Evolutionary conservation across 2,797 vertebrate species (phyloP), one percentile per base, ranked within the genome.

Genomic region (Tragelaphus oryx): DNA sequence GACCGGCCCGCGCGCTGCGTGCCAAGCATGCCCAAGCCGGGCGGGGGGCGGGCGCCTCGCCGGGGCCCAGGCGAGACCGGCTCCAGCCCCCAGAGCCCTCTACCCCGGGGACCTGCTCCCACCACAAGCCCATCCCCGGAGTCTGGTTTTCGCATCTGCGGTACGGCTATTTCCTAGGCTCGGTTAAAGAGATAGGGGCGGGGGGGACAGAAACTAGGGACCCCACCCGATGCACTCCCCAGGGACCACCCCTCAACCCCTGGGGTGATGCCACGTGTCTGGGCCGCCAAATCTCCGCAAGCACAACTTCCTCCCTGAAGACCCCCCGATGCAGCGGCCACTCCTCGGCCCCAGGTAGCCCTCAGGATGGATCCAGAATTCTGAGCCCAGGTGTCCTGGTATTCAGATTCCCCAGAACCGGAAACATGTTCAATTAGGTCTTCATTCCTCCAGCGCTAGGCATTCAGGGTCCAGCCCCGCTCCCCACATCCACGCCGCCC

Each of bases 1-100:
- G 94, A 95, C 92, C 94, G 97, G 97, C 96, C 97, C 96, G 96
- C 96, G 93, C 90, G 95, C 97, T 97, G 97, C 97, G 97, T 97
- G 96, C 97, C 94, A 89, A 86, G 96, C 96, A 95, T 97, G 96
- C 95, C 97, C 96, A 97, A 97, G 83, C 76, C 87, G 60, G 37
- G 87, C 82, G 54, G 59, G 84, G 87, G 79, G 92, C 90, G 37
- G 91, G 92, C 37, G 91, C 87, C 71, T 76, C 9, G n/a, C 94
- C 46, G 16, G 76, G 92, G 86, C 60, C 84, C 89, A 41, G 81
- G 82, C 74, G 22, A 65, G 14, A 57, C 37, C 20, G 28, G 44
- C 68, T 22, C 26, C 75, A 17, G 74, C 44, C 65, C 91, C 71
- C 6, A 3, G 76, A 65, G 48, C 83, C 90, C 91, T 33, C 26